Conservation (phyloP, 2,113 vertebrate species). For the Thunnus maccoyii region DNA sequence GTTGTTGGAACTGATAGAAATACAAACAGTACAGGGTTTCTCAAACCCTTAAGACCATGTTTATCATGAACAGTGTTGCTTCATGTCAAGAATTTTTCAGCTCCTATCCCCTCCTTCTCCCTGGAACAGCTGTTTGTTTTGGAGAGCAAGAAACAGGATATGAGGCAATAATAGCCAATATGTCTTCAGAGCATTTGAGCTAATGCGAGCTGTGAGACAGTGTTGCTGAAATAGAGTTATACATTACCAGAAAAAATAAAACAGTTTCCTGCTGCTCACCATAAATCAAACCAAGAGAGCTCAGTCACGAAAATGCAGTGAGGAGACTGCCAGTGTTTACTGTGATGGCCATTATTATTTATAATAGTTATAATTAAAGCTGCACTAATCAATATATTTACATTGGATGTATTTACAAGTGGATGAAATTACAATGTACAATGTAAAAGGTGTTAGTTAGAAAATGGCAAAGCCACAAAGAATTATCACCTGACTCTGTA, state of each 20-base stretch:
- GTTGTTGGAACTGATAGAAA: constrained; percentile 4
- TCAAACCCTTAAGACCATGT: background rate
- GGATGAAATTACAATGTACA: background rate
- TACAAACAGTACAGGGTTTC: background rate
- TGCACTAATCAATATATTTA: constrained; percentile 12
- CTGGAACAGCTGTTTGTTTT: constrained; percentile 24
- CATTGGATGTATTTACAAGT: background rate
- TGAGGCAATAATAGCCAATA: constrained; percentile 29
- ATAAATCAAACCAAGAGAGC: background rate
- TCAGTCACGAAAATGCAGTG: background rate
- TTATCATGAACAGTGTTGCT: background rate
- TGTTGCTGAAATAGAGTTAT: constrained; percentile 8
- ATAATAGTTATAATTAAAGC: background rate
- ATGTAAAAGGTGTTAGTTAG: background rate
- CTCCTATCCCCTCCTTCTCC: background rate
- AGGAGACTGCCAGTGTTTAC: background rate
- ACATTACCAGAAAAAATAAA: background rate
- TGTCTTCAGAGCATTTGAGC: constrained; percentile 29
- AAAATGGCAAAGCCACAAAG: background rate
- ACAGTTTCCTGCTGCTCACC: background rate
- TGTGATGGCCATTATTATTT: constrained; percentile 17
- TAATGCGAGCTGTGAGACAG: constrained; percentile 20
- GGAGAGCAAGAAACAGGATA: constrained; percentile 32
- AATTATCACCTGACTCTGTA: background rate
- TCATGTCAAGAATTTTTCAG: constrained; percentile 9